Conservation (phyloP, 2,888 invertebrate species). For the Shargacucullia verbasci region DNA sequence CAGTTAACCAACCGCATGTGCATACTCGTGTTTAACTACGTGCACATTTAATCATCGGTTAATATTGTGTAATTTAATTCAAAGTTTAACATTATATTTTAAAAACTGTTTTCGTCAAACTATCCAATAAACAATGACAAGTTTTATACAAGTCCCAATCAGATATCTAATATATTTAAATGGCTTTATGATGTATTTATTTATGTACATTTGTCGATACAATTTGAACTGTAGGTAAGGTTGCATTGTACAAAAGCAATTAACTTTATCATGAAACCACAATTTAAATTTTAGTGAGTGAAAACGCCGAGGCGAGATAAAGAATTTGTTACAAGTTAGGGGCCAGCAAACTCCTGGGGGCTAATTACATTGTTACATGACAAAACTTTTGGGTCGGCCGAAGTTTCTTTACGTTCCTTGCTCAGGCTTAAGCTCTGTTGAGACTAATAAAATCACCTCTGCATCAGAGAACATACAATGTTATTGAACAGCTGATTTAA, state of each 20-base stretch:
- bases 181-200: no score
- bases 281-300: conserved; percentile 78
- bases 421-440: conserved; percentile 72
- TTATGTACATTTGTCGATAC: no score
- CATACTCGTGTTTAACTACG: conserved; percentile 27
- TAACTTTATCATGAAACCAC: conserved; percentile 56
- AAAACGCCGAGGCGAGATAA: conserved; percentile 80
- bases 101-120: no score
- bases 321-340: conserved; percentile 82
- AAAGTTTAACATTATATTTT: not conserved
- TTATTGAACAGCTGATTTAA: conserved; percentile 67
- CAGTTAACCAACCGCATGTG: conserved; percentile 35
- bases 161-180: no score
- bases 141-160: no score
- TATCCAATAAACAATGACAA: no score
- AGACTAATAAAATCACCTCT: conserved; percentile 80
- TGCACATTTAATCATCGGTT: conserved; percentile 24
- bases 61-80: conserved; percentile 31
- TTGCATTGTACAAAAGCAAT: conserved; percentile 42
- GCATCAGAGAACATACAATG: conserved; percentile 74
- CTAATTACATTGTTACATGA: conserved; percentile 87
- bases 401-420: conserved; percentile 84
- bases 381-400: conserved; percentile 84
- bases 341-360: conserved; percentile 76
- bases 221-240: conserved; percentile 3